These are phyloP conservation scores for Parapristionchus giblindavisi DNA, from an alignment of 2,888 invertebrate species.

Conservation along the genomic window DNA sequence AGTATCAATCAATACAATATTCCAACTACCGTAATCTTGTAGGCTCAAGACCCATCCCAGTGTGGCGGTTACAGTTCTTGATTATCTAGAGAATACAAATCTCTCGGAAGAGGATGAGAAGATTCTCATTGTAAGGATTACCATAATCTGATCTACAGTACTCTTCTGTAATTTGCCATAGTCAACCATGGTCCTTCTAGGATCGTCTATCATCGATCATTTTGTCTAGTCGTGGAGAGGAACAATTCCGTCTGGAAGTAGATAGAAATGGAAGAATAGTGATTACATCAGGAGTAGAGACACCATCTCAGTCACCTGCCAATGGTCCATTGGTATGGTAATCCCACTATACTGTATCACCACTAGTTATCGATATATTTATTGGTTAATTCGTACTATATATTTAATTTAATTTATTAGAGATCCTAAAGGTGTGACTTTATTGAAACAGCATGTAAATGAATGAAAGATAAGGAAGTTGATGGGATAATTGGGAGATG, in stretches of 20 bases:
- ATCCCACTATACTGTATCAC: no score
- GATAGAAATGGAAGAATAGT: background rate
- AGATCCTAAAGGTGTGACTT: no score
- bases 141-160: background rate
- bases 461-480: no score
- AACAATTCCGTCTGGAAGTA: conserved; percentile 19
- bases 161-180: no score
- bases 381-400: no score
- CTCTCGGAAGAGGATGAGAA: background rate
- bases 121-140: conserved; percentile 15
- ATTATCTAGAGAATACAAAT: conserved; percentile 6
- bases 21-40: background rate
- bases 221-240: background rate
- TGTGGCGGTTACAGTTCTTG: conserved; percentile 1
- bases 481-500: no score
- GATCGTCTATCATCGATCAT: conserved; percentile 7
- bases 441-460: no score
- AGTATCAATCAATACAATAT: conserved; percentile 7
- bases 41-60: background rate
- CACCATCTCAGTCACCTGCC: background rate
- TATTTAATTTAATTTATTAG: no score
- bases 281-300: conserved; percentile 2
- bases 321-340: no score
- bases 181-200: conserved; percentile 10
- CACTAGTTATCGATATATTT: no score